Evolutionary conservation across 1,140 invertebrate genomes (phyloP).

Genomic region (Venustaconcha ellipsiformis): DNA sequence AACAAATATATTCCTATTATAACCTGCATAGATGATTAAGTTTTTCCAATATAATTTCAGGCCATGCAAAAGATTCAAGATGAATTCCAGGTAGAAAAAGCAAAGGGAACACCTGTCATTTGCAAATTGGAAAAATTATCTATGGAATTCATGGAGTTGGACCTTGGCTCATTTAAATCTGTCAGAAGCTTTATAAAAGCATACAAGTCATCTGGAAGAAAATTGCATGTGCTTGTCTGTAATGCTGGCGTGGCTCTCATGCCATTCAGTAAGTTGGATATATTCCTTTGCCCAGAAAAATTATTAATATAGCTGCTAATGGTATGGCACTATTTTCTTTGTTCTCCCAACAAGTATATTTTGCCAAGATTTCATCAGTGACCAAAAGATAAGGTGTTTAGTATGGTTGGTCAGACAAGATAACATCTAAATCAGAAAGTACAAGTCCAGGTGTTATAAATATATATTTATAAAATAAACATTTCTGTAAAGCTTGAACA

Average conservation of each 20-base stretch:
- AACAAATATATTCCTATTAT: neutral
- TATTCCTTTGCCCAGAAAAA: no score
- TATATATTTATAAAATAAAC: no score
- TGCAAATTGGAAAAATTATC: slow-evolving; percentile 11
- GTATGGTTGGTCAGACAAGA: no score
- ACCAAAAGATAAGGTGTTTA: no score
- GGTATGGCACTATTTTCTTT: no score
- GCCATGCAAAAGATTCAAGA: slow-evolving; percentile 32
- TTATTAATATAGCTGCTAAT: no score
- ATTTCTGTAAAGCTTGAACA: no score
- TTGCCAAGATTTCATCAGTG: no score
- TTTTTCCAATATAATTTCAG: slow-evolving; percentile 1
- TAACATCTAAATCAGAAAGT: no score
- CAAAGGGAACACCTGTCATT: slow-evolving; percentile 7
- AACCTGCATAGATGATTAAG: neutral
- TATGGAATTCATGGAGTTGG: slow-evolving; percentile 38
- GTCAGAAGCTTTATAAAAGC: slow-evolving; percentile 30
- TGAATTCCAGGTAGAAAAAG: slow-evolving; percentile 32
- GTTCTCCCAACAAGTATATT: no score
- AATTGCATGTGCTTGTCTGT: slow-evolving; percentile 36
- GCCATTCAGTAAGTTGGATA: slow-evolving; percentile 7
- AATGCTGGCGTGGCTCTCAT: slow-evolving; percentile 38
- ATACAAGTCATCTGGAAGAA: slow-evolving; percentile 32
- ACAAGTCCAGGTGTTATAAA: no score
- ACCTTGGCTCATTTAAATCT: slow-evolving; percentile 35